phyloP scores from a whole-genome alignment of 2,797 vertebrate genomes.

The Remorina albescens region DNA sequence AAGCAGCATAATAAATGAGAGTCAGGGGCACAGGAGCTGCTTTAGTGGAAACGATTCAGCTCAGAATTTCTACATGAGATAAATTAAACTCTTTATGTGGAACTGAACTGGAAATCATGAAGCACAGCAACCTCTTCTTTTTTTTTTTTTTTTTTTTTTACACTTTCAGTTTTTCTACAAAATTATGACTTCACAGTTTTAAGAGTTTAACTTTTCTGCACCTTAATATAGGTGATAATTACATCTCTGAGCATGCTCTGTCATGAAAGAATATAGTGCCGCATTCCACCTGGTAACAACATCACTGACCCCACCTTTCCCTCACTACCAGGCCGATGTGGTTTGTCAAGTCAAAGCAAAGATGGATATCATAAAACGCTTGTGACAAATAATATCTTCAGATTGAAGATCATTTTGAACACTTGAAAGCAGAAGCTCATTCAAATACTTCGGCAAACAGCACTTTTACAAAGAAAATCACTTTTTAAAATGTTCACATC shows the following conservation, averaged over 20 bases:
- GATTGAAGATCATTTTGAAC: not conserved
- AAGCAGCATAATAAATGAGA: not conserved
- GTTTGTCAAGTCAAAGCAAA: not conserved
- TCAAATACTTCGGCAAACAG: not conserved
- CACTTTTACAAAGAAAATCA: not conserved
- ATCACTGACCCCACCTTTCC: constrained; percentile 26
- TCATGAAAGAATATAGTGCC: constrained; percentile 8
- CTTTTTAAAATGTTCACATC: not conserved
- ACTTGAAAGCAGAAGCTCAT: not conserved
- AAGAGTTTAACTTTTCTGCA: not conserved
- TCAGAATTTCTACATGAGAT: not conserved
- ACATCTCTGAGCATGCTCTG: constrained; percentile 36
- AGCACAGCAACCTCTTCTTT: too few species aligned
- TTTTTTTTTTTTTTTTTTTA: not conserved
- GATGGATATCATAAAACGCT: not conserved
- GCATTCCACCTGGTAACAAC: not conserved
- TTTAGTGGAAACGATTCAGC: not conserved
- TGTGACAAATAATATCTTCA: not conserved
- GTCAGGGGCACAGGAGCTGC: not conserved
- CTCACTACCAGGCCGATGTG: not conserved
- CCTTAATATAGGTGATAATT: not conserved
- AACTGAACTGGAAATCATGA: not conserved
- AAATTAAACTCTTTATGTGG: not conserved
- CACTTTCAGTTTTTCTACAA: not conserved
- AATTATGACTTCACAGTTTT: not conserved